Conservation (phyloP, 2,797 vertebrate genomes). For the Eidolon dupreanum region DNA sequence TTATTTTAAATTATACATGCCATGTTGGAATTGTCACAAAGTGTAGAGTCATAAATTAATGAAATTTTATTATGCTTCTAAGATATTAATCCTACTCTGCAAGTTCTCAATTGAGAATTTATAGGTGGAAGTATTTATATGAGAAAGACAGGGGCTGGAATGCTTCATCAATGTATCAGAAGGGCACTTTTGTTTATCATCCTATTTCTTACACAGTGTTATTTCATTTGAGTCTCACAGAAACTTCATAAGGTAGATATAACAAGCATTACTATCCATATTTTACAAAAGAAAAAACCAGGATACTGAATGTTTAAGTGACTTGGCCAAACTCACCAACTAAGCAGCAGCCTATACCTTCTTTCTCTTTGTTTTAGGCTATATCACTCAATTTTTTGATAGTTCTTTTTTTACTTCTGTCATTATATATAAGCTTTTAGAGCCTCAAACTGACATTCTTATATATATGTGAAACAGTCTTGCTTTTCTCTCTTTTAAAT, state of each 20-base stretch:
- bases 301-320: neutral
- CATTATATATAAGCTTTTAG: neutral
- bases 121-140: constrained; percentile 62
- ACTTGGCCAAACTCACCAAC: neutral
- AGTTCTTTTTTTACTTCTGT: neutral
- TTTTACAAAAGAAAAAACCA: neutral
- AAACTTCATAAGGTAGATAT: constrained; percentile 40
- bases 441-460: neutral
- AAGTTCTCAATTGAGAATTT: constrained; percentile 40
- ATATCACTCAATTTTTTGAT: neutral
- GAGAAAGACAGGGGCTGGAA: constrained; percentile 19
- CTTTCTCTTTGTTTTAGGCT: neutral
- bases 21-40: constrained; percentile 1
- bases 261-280: neutral
- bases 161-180: neutral
- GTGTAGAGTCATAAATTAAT: constrained; percentile 13
- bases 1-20: neutral
- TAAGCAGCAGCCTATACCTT: neutral
- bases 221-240: constrained; percentile 34
- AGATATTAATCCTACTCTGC: neutral
- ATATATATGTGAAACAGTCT: neutral
- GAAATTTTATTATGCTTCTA: constrained; percentile 53
- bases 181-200: neutral
- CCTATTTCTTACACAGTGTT: constrained; percentile 26
- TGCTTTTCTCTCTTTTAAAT: constrained; percentile 45